A percentile compares a stretch with the other conserved stretches of the same genome.
Conservation (phyloP, 2,113 vertebrate species). For the Salvelinus sp. region DNA sequence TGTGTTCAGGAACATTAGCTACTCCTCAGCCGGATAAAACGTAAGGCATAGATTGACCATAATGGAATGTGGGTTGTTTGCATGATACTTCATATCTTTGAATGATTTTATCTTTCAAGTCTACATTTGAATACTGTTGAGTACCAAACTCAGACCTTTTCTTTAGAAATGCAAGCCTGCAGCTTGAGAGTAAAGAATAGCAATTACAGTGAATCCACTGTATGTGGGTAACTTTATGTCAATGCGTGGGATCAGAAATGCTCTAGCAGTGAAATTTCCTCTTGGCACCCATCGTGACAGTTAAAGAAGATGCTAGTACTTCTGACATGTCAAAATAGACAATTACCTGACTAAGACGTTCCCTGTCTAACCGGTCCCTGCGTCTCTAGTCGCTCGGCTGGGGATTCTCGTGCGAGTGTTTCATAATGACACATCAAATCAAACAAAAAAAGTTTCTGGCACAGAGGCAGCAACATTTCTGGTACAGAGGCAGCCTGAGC, state of each 20-base stretch:
- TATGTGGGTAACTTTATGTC: not conserved
- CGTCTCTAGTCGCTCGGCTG: not conserved
- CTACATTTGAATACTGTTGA: constrained; percentile 25
- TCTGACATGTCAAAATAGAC: constrained; percentile 31
- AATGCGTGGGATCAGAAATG: constrained; percentile 30
- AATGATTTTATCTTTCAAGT: constrained; percentile 37
- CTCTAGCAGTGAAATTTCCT: constrained; percentile 19
- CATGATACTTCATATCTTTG: too few species aligned
- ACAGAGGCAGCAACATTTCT: not conserved
- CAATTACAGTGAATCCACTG: not conserved
- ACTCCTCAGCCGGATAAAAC: not conserved
- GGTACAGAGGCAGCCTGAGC: not conserved
- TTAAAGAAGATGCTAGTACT: constrained; percentile 24
- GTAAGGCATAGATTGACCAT: not conserved
- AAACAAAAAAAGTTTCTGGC: constrained; percentile 1
- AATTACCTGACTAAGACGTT: constrained; percentile 25
- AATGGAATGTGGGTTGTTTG: constrained; percentile 33
- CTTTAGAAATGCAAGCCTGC: not conserved
- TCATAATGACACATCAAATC: constrained; percentile 29
- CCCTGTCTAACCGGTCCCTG: constrained; percentile 28
- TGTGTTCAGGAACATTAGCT: too few species aligned
- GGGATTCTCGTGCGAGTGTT: constrained; percentile 25
- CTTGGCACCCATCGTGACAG: constrained; percentile 23
- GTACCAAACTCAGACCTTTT: not conserved
- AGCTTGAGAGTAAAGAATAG: not conserved